Evolutionary conservation across 1,140 invertebrate species (phyloP), one percentile per base, ranked within the genome.

Genomic region (Pectinophora gossypiella): DNA sequence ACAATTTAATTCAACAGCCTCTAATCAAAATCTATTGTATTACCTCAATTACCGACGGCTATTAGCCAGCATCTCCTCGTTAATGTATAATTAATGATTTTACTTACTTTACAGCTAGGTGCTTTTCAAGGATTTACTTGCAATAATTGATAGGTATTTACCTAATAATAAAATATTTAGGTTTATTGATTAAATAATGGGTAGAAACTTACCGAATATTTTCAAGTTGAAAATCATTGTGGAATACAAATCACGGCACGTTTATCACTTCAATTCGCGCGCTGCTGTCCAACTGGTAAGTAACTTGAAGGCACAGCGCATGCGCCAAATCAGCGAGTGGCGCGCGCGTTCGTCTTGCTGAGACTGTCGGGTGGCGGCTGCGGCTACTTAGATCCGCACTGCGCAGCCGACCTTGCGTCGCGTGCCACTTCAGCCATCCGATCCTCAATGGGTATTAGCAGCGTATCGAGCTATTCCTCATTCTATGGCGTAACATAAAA

Each of bases 201-300:
- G n/a, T 45, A 43, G 51, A 36, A 44, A 72, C 80, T 79, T 51
- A 84, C 80, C 80, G 42, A 84, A 81, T 23, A 72, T 40, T 74
- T 81, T 79, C 22, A 84, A 60, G 43, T 79, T 65, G 19, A 84
- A 58, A 58, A 76, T 81, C 80, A 84, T 84, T 56, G 69, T 69
- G 58, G 46, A 48, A 32, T 58, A 45, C 51, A 38, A 27, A 56
- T 20, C 63, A 72, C 68, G 60, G 50, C 54, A 59, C 53, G 59
- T 67, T 61, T 66, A 60, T 68, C 68, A 59, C 64, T 60, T 54
- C n/a, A 40, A 15, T 40, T 15, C 36, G n/a, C 61, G 61, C 64
- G 66, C 64, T 49, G 27, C 54, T 38, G 59, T 48, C 13, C 7
- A 40, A 40, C 16, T 63, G n/a, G 27, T 57, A 27, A 56, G 58